A percentile compares a stretch with the other conserved stretches of the same genome.
Conservation (phyloP, 2,888 invertebrate genomes). For the Lasioglossum oenotherae region DNA sequence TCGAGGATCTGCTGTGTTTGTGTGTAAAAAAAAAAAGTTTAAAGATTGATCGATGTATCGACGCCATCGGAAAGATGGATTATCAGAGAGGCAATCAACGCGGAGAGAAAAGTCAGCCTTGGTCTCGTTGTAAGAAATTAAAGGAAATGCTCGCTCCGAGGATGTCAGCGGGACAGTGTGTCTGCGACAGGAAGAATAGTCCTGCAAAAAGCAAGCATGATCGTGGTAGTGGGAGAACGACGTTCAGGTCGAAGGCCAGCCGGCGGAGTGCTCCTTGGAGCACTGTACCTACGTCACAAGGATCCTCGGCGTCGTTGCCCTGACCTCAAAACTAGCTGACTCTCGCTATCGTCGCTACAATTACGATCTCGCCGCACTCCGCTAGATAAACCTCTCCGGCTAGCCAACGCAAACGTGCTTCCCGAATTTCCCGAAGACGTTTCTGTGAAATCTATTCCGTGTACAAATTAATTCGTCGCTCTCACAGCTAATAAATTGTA, state of each 20-base stretch:
- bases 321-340: slow-evolving; percentile 81
- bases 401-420: neutral
- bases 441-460: neutral
- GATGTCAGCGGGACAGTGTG: slow-evolving; percentile 28
- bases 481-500: neutral
- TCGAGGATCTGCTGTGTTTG: neutral
- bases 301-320: slow-evolving; percentile 76
- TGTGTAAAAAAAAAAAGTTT: neutral
- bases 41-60: neutral
- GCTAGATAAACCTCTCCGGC: slow-evolving; percentile 29
- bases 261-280: slow-evolving; percentile 67
- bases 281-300: slow-evolving; percentile 74
- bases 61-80: neutral
- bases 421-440: neutral
- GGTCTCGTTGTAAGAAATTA: slow-evolving; percentile 17
- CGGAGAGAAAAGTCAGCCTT: neutral
- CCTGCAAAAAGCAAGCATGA: slow-evolving; percentile 40
- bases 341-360: slow-evolving; percentile 69
- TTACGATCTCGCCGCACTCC: slow-evolving; percentile 48
- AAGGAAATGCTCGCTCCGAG: slow-evolving; percentile 43
- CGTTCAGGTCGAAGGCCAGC: slow-evolving; percentile 61
- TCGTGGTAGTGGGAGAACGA: slow-evolving; percentile 21
- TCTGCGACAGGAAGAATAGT: slow-evolving; percentile 51
- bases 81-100: neutral
- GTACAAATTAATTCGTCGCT: neutral